A percentile compares a stretch with the other conserved stretches of the same genome.
Conservation (phyloP, 2,888 invertebrate species). For the Siphonodentalium dalli region DNA sequence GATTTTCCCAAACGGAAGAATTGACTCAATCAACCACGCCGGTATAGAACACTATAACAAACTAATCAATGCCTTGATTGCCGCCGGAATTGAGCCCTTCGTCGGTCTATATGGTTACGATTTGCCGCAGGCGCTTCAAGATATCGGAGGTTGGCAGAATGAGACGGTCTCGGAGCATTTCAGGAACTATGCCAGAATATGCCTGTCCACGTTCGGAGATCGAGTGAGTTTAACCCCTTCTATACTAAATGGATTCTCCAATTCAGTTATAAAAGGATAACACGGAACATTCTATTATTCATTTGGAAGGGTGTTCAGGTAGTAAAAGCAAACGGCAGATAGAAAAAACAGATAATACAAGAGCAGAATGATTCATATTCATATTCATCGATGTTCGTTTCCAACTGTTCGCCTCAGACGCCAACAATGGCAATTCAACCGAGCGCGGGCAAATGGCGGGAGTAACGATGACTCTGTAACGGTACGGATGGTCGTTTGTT, state of each 20-base stretch:
- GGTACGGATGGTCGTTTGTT: too few relatives aligned
- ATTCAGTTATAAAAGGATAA: too few relatives aligned
- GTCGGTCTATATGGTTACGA: slow-evolving; percentile 69
- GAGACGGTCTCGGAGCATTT: slow-evolving; percentile 45
- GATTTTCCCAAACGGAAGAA: slow-evolving; percentile 72
- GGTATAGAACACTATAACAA: slow-evolving; percentile 81
- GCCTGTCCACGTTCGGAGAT: slow-evolving; percentile 60
- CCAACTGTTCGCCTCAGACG: too few relatives aligned
- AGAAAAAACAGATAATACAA: too few relatives aligned
- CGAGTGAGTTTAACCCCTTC: slow-evolving; percentile 45
- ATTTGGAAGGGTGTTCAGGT: too few relatives aligned
- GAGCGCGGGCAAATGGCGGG: too few relatives aligned
- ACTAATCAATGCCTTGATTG: slow-evolving; percentile 75
- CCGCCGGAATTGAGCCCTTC: slow-evolving; percentile 70
- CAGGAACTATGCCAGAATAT: slow-evolving; percentile 57
- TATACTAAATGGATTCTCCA: too few relatives aligned
- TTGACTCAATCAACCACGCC: slow-evolving; percentile 69
- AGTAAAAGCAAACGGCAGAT: too few relatives aligned
- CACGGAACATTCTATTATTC: background rate
- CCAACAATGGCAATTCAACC: too few relatives aligned
- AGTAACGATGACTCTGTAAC: too few relatives aligned
- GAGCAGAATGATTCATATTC: too few relatives aligned
- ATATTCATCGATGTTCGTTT: too few relatives aligned
- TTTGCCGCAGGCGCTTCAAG: slow-evolving; percentile 63
- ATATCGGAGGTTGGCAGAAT: slow-evolving; percentile 64